Evolutionary conservation across 1,140 invertebrate genomes (phyloP), one percentile per base, ranked within the genome.

Genomic region (Trichomalopsis sarcophagae): DNA sequence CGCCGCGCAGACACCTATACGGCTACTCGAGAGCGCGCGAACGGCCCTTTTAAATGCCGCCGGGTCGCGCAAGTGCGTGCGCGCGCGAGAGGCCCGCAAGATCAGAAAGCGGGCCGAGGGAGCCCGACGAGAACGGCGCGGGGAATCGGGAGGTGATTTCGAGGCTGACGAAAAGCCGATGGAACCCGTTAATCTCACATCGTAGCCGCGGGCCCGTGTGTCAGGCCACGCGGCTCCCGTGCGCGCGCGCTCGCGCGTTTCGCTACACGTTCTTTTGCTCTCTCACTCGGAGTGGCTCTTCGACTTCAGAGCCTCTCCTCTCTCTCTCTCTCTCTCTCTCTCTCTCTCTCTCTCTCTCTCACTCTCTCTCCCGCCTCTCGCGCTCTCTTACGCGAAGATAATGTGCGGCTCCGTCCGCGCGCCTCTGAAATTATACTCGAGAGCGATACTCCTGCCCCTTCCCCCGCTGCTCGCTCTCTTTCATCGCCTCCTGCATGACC

Each of bases 181-280:
- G 87, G 89, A 84, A 78, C 62, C 87, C 76, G 76, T 87, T 89
- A 89, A 89, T 89, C 89, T 89, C 75, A 85, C 77, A 89, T 89
- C 89, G 83, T 75, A 80, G 82, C 89, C 88, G 74, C 81, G 84
- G 88, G 89, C 83, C 68, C 17, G 21, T 3, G 55, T 11, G 55
- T 23, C 85, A 84, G 62, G 69, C 82, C 86, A 80, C 82, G 81
- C 85, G 85, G 87, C 87, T 82, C 78, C 87, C 73, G 86, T 81
- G 21, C 36, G 36, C 74, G 75, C 30, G n/a, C 73, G 86, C 75
- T 21, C 50, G 55, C 74, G 68, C 30, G n/a, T 40, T 55, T 13
- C 13, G 40, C 55, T 40, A 40, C 40, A 23, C 47, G n/a, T 79
- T 33, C 17, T 33, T 47, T 73, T 79, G 10, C 23, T 78, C 47